Evolutionary conservation across 2,888 invertebrate genomes (phyloP), one percentile per base, ranked within the genome.

Genomic region (Polydrusus pterygomalis): DNA sequence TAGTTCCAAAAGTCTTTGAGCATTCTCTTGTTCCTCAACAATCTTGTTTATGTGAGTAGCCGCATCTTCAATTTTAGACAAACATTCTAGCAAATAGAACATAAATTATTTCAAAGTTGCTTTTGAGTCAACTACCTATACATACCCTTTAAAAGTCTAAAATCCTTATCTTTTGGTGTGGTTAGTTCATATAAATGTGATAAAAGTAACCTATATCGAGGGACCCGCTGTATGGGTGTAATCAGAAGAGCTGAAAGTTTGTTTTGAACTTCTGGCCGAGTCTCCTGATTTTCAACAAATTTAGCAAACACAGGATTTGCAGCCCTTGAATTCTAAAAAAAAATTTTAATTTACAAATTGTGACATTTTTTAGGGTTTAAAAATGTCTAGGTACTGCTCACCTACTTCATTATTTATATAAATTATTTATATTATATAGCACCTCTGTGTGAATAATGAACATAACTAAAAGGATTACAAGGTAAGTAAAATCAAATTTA

Each of bases 181-280:
- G 84, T 82, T 18, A 82, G 74, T 75, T 83, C 78, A 73, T 93
- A 82, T 9, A 95, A 90, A 84, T 94, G 93, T 82, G 92, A 91
- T 64, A 95, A 86, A 13, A 95, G 87, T 54, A 95, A 87, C 82
- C 93, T 92, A 85, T 95, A 95, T 63, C 95, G 90, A 0, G 95
- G 95, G 65, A 95, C 90, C 81, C 95, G 88, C 85, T 95, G 95
- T 80, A 95, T 93, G 13, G 95, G 95, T 2, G 92, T 91, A 79
- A 95, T 95, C 79, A 95, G 88, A 49, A 95, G 87, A 0, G 95
- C 91, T 74, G 93, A 91, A 5, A 95, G 86, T 84, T 93, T 94
- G 49, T 89, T 90, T 79, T 91, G 90, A 60, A 95, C 92, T 85
- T 94, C 94, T 8, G 93, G 93, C 10, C 92, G 88, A 2, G 90